phyloP scores from a whole-genome alignment of 2,888 invertebrate species.

The Bellardia pandia region DNA sequence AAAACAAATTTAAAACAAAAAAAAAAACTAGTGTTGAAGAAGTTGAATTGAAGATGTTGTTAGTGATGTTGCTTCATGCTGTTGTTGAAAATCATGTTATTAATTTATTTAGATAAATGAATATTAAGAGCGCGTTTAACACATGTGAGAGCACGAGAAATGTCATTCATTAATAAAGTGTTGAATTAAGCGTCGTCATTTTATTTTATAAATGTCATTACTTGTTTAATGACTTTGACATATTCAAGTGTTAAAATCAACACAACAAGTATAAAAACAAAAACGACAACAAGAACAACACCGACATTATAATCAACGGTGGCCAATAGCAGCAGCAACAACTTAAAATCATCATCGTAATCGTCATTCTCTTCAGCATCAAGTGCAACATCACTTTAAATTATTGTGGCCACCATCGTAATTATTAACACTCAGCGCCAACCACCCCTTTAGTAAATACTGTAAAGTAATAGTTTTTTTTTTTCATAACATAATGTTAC shows the following conservation, averaged over 20 bases:
- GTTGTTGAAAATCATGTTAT: conserved; percentile 64
- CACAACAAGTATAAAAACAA: conserved; percentile 21
- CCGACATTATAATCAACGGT: conserved; percentile 22
- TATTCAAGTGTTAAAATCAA: conserved; percentile 74
- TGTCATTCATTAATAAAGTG: conserved; percentile 72
- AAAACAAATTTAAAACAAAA: background rate
- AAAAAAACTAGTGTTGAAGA: conserved; percentile 54
- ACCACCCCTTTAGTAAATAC: conserved; percentile 28
- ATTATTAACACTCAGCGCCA: conserved; percentile 60
- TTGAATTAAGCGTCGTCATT: conserved; percentile 64
- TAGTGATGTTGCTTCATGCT: conserved; percentile 19
- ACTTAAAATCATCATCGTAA: conserved; percentile 51
- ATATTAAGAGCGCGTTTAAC: conserved; percentile 61
- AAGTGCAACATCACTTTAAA: conserved; percentile 64
- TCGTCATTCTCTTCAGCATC: conserved; percentile 47
- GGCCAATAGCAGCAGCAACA: conserved; percentile 40
- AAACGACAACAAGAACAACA: conserved; percentile 38
- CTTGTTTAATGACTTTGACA: conserved; percentile 74
- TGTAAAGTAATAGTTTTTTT: conserved; percentile 32
- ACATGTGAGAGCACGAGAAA: conserved; percentile 52
- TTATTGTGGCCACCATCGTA: conserved; percentile 64
- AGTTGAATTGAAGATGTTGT: conserved; percentile 40
- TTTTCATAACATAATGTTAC: background rate
- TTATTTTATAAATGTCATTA: conserved; percentile 71
- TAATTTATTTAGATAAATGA: conserved; percentile 72